Conservation (phyloP, 2,797 vertebrate species). For the Pipistrellus nathusii region DNA sequence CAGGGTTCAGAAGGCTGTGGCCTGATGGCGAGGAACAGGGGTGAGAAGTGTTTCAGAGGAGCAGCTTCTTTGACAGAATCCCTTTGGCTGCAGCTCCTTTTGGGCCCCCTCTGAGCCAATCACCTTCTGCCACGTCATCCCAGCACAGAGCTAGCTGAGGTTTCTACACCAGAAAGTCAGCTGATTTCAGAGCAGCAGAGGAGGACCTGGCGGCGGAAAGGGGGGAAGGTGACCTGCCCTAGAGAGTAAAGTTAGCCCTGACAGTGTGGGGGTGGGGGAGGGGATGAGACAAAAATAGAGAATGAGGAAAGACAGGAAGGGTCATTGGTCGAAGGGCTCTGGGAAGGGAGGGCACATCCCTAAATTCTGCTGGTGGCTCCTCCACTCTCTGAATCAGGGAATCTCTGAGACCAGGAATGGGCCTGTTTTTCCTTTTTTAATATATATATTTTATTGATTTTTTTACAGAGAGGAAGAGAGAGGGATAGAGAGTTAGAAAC, state of each 20-base stretch:
- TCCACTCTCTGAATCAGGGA: not conserved
- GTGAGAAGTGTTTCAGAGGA: not conserved
- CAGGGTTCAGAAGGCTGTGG: not conserved
- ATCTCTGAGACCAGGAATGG: not conserved
- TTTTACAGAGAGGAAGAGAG: too few relatives aligned
- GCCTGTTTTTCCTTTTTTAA: too few relatives aligned
- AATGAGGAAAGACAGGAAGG: accelerated
- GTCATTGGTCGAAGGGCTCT: too few relatives aligned
- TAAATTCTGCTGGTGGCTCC: too few relatives aligned
- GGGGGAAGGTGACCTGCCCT: accelerated
- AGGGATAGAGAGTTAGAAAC: too few relatives aligned
- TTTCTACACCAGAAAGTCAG: accelerated
- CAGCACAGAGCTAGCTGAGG: not conserved
- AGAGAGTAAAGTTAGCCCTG: accelerated
- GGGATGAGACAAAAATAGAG: not conserved
- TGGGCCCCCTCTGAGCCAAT: accelerated
- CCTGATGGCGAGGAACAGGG: not conserved
- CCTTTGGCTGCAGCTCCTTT: not conserved
- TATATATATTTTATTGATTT: too few relatives aligned
- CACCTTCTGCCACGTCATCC: not conserved
- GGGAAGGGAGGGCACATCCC: not conserved
- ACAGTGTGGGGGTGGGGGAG: not conserved
- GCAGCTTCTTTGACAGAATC: accelerated
- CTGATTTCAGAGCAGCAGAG: not conserved
- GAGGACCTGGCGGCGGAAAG: not conserved